Base-by-base conservation (phyloP, 2,113 vertebrate species). In the Typhlomys cinereus region DNA sequence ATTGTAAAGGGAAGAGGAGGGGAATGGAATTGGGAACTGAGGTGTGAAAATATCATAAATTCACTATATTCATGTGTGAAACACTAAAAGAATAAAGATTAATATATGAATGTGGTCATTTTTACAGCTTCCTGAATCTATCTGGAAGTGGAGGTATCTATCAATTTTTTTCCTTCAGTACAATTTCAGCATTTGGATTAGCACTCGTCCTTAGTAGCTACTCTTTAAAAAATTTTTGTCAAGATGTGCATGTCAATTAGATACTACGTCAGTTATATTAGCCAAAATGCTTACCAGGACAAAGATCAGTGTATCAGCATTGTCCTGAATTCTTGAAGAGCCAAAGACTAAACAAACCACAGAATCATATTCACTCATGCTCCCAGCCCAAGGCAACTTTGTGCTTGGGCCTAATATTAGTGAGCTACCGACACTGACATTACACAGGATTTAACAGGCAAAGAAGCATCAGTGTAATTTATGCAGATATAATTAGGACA, bases 401-500 rank as follows among this genome's bases (percentile, higher is more conserved):
- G 13, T 15, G 34, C n/a, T 41, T 86, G n/a, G 25, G 94, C 90
- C 36, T 36, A 59, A n/a, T n/a, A 61, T 44, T 39, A 79, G 13
- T 46, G 41, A 76, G 67, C 75, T 69, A 91, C 6, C 74, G 85
- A 66, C 25, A 89, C 6, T n/a, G 21, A 78, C 31, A 44, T 34
- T 85, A 13, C 12, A 70, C 2, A 69, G 41, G 67, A 54, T 90
- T 85, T 90, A 11, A n/a, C n/a, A n/a, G n/a, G n/a, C 20, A 92
- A 31, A 92, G 62, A 85, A 90, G 75, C 73, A 75, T 57, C 34
- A 79, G 10, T 66, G 7, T 52, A 61, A 94, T 88, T 66, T 85
- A 66, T 89, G 50, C 34, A 89, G 34, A 84, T 94, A 62, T 71
- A 76, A 85, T 89, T 75, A 71, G 17, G 41, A 92, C 31, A 78